Percentiles rank a stretch among this genome's conserved stretches.
Evolutionary conservation across 2,888 invertebrate genomes (phyloP).

Genomic region (Thecocarcelia acutangulata): DNA sequence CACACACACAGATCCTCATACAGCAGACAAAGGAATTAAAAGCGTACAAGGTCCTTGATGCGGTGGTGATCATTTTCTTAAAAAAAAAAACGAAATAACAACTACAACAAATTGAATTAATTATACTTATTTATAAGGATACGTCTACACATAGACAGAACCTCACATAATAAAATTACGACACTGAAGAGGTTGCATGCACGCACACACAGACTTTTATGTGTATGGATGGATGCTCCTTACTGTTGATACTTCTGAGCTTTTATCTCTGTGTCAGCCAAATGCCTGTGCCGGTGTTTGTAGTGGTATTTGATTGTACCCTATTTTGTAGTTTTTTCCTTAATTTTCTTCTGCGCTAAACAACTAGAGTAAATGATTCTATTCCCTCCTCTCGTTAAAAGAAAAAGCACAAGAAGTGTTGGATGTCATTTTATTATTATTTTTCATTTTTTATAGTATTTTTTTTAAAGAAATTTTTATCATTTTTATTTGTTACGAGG

Average conservation of each 20-base stretch:
- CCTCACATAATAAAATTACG: slow-evolving; percentile 4
- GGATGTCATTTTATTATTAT: slow-evolving; percentile 82
- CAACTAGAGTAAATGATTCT: slow-evolving; percentile 57
- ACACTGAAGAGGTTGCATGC: slow-evolving; percentile 5
- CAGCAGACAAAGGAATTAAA: slow-evolving; percentile 56
- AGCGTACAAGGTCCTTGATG: slow-evolving; percentile 60
- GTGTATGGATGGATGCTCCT: too few species aligned
- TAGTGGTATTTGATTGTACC: slow-evolving; percentile 48
- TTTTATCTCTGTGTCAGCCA: slow-evolving; percentile 20
- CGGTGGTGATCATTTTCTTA: slow-evolving; percentile 52
- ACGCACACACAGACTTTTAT: too few species aligned
- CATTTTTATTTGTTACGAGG: slow-evolving; percentile 21
- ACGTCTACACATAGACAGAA: slow-evolving; percentile 18
- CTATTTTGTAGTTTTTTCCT: slow-evolving; percentile 44
- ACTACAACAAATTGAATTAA: slow-evolving; percentile 56
- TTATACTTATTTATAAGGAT: slow-evolving; percentile 42
- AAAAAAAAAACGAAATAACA: slow-evolving; percentile 20
- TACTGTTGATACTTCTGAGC: too few species aligned
- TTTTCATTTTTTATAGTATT: slow-evolving; percentile 57
- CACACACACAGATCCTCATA: not conserved
- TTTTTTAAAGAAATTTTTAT: not conserved
- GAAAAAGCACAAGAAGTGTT: slow-evolving; percentile 79
- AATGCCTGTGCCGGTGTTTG: slow-evolving; percentile 30
- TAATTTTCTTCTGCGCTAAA: slow-evolving; percentile 32
- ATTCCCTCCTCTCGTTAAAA: slow-evolving; percentile 57